Conservation (phyloP, 2,797 vertebrate species). For the Cyclopterus lumpus region DNA sequence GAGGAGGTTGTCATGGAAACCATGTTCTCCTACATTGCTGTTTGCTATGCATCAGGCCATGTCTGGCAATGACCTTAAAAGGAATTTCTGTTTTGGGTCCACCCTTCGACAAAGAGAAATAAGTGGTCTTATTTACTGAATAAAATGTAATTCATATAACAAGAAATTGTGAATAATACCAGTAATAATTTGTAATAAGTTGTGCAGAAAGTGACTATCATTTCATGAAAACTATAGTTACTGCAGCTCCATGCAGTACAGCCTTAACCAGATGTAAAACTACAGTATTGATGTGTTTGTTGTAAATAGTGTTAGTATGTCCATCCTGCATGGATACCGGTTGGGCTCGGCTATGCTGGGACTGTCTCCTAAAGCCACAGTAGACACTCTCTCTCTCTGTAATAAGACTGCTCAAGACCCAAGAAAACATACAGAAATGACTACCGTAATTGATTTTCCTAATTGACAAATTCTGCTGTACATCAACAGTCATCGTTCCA, state of each 20-base stretch:
- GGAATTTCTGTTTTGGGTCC: constrained; percentile 77
- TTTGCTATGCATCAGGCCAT: constrained; percentile 87
- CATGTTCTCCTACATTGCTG: constrained; percentile 73
- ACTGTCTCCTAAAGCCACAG: constrained; percentile 64
- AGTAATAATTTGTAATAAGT: constrained; percentile 80
- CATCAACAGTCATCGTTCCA: constrained; percentile 22
- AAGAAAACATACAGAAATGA: constrained; percentile 52
- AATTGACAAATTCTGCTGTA: constrained; percentile 41
- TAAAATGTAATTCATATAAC: constrained; percentile 76
- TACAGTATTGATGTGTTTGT: constrained; percentile 81
- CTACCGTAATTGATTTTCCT: constrained; percentile 14
- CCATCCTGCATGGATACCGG: constrained; percentile 88
- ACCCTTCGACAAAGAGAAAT: constrained; percentile 81
- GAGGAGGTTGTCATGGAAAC: constrained; percentile 74
- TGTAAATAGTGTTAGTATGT: constrained; percentile 95
- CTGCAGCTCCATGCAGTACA: constrained; percentile 82
- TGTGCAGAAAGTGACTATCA: constrained; percentile 88
- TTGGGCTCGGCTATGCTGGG: constrained; percentile 63
- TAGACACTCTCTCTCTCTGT: constrained; percentile 47
- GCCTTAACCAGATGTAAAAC: constrained; percentile 86
- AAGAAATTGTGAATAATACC: constrained; percentile 80
- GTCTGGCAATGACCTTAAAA: constrained; percentile 80
- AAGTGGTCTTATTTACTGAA: constrained; percentile 86
- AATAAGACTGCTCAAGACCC: constrained; percentile 62
- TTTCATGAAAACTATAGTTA: constrained; percentile 81